These are phyloP conservation scores for Graphium colonna DNA, from an alignment of 2,888 invertebrate species.

Conservation along the genomic window DNA sequence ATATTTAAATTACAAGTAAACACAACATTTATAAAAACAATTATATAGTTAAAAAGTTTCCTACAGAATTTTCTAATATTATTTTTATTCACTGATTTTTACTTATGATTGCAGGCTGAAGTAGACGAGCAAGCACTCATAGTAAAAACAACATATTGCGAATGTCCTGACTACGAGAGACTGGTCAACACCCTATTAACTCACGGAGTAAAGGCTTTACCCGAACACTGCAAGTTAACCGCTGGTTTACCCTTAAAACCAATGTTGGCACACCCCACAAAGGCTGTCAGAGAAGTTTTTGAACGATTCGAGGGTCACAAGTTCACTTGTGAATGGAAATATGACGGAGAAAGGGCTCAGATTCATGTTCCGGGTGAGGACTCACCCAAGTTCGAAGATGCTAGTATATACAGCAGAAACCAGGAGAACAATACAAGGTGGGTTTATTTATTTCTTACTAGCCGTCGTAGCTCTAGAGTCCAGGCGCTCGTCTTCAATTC, in stretches of 20 bases:
- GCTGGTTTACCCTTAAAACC: slow-evolving; percentile 98
- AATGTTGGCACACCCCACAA: slow-evolving; percentile 99
- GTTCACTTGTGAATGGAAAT: slow-evolving; percentile 99
- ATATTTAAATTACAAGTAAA: too few species aligned
- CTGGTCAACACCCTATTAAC: slow-evolving; percentile 89
- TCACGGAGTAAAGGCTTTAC: slow-evolving; percentile 87
- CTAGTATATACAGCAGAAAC: slow-evolving; percentile 95
- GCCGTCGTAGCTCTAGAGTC: too few species aligned
- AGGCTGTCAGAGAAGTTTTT: slow-evolving; percentile 94
- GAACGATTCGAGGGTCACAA: slow-evolving; percentile 75
- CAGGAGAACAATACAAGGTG: slow-evolving; percentile 82
- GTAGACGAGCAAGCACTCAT: slow-evolving; percentile 87
- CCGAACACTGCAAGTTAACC: slow-evolving; percentile 89
- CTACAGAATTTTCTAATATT: too few species aligned
- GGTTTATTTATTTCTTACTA: too few species aligned
- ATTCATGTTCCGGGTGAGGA: slow-evolving; percentile 77
- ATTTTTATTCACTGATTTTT: too few species aligned
- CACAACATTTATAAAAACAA: too few species aligned
- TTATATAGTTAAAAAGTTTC: too few species aligned
- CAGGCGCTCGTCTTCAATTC: too few species aligned
- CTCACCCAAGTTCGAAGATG: slow-evolving; percentile 78
- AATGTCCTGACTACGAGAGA: slow-evolving; percentile 96
- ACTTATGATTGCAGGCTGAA: slow-evolving; percentile 59
- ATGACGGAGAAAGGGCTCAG: slow-evolving; percentile 99
- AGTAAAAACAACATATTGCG: slow-evolving; percentile 96